Conservation (phyloP, 1,140 invertebrate species). For the Caenorhabditis briggsae region DNA sequence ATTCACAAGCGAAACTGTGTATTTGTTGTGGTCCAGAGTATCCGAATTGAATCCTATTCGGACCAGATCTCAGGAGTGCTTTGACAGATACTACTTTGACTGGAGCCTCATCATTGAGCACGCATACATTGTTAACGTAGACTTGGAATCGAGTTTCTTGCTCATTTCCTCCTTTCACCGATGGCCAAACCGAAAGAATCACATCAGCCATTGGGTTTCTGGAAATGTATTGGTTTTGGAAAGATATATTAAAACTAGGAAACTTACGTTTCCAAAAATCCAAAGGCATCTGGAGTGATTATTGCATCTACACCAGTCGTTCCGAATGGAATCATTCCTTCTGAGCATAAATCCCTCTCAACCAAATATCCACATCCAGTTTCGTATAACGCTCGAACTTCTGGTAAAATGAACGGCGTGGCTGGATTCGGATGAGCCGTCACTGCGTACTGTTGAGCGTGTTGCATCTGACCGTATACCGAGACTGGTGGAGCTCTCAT, state of each 20-base stretch:
- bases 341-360: background rate
- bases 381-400: background rate
- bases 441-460: slow-evolving; percentile 32
- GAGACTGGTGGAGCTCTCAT: slow-evolving; percentile 35
- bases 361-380: background rate
- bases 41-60: background rate
- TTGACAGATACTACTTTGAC: background rate
- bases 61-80: background rate
- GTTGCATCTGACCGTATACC: slow-evolving; percentile 18
- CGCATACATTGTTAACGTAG: background rate
- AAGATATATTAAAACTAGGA: background rate
- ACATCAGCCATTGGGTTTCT: background rate
- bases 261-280: background rate
- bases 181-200: background rate
- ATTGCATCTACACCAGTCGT: background rate
- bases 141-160: background rate
- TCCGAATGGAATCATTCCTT: background rate
- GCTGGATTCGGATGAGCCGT: slow-evolving; percentile 44
- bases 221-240: background rate
- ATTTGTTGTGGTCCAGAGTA: background rate
- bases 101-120: background rate
- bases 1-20: slow-evolving; percentile 10
- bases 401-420: background rate
- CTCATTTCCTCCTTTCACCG: background rate
- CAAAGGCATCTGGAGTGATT: background rate